Conservation (phyloP, 2,888 invertebrate genomes). For the Calephelis perditalis region DNA sequence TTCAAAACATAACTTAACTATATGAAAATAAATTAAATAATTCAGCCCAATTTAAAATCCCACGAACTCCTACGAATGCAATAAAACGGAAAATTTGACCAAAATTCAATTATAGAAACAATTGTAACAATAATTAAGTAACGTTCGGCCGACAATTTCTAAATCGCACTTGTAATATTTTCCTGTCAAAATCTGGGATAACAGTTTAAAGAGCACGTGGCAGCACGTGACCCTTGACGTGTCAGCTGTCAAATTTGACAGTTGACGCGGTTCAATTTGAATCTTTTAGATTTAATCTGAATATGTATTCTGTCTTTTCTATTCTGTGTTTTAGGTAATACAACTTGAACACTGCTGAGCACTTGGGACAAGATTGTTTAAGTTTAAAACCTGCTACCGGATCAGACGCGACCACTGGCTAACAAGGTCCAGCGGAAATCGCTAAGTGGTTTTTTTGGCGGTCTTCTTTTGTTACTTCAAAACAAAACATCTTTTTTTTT, state of each 20-base stretch:
- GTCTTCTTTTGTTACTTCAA: too few species aligned
- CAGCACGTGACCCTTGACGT: slow-evolving; percentile 62
- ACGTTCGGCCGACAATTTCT: slow-evolving; percentile 33
- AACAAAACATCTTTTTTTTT: too few species aligned
- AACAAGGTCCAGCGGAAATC: too few species aligned
- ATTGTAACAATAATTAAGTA: slow-evolving; percentile 31
- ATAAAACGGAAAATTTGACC: neutral
- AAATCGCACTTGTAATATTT: slow-evolving; percentile 48
- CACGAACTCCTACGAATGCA: neutral
- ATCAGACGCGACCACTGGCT: too few species aligned
- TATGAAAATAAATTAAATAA: neutral
- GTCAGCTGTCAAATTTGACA: slow-evolving; percentile 55
- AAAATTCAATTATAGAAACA: slow-evolving; percentile 28
- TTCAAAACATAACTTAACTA: too few species aligned
- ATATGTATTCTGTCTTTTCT: too few species aligned
- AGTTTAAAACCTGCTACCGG: too few species aligned
- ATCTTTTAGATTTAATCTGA: neutral
- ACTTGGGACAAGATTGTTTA: too few species aligned
- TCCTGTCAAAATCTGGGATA: slow-evolving; percentile 57
- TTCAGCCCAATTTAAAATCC: neutral
- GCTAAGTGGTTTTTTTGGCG: too few species aligned
- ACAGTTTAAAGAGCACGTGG: slow-evolving; percentile 64
- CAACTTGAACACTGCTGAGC: too few species aligned
- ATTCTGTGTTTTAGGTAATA: too few species aligned
- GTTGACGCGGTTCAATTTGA: slow-evolving; percentile 23